Conservation (phyloP, 2,113 vertebrate genomes). For the Melanotaenia duboulayi region DNA sequence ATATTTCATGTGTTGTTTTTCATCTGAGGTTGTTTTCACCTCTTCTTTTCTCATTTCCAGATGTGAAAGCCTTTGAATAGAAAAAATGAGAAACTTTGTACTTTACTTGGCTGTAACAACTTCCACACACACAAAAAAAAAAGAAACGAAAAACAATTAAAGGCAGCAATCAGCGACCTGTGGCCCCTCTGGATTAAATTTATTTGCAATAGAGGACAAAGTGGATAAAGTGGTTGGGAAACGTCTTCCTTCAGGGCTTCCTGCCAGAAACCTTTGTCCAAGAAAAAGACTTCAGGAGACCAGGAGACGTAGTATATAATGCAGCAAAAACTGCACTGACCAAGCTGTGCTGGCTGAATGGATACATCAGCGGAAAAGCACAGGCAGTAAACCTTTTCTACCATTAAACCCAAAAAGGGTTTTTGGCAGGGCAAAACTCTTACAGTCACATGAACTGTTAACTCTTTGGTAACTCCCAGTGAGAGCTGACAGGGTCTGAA, state of each 20-base stretch:
- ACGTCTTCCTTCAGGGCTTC: no score
- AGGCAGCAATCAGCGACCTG: neutral
- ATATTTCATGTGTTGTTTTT: no score
- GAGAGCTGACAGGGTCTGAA: neutral
- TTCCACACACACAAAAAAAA: no score
- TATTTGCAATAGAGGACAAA: neutral
- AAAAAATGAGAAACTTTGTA: no score
- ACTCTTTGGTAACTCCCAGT: conserved; percentile 7
- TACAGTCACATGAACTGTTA: neutral
- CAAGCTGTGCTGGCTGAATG: neutral
- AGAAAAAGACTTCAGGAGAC: neutral
- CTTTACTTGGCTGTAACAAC: no score
- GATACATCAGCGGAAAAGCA: neutral
- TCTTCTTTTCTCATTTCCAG: no score
- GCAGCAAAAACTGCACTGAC: neutral
- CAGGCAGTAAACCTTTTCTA: neutral
- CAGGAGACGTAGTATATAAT: neutral
- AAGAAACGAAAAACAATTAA: no score
- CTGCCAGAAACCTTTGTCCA: neutral
- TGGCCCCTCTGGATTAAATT: neutral
- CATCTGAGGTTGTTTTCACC: no score
- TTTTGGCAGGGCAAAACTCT: neutral
- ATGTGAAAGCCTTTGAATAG: no score
- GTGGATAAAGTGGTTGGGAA: no score
- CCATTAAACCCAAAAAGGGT: neutral